Conservation (phyloP, 2,113 vertebrate genomes). For the Lota lota region DNA sequence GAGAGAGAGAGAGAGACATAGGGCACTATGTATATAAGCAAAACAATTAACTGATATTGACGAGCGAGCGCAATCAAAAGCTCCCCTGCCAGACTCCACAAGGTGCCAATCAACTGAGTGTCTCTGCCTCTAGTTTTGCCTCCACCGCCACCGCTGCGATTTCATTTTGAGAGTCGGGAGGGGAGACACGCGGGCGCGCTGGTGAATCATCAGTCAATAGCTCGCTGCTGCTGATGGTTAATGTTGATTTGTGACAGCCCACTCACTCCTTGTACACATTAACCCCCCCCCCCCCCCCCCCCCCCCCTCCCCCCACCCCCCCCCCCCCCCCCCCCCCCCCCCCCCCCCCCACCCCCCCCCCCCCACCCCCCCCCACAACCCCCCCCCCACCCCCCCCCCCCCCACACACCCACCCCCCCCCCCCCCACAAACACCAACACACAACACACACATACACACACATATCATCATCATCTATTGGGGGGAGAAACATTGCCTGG, state of each 20-base stretch:
- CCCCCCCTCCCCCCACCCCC: too few relatives aligned
- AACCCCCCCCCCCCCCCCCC: constrained; percentile 13
- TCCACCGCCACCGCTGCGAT: constrained; percentile 50
- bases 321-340: background rate
- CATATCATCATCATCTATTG: too few relatives aligned
- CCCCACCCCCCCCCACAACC: constrained; percentile 5
- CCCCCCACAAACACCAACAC: background rate
- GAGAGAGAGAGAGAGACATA: constrained; percentile 4
- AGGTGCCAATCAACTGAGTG: constrained; percentile 77
- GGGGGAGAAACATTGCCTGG: too few relatives aligned
- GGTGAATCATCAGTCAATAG: constrained; percentile 74
- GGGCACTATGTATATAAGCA: constrained; percentile 58
- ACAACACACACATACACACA: background rate
- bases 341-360: background rate
- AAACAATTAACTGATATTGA: constrained; percentile 72
- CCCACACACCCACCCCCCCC: background rate
- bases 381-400: background rate
- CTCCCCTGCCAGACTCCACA: constrained; percentile 68
- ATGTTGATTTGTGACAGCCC: constrained; percentile 68
- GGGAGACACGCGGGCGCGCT: constrained; percentile 30
- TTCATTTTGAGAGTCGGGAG: constrained; percentile 69
- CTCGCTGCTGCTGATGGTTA: constrained; percentile 68
- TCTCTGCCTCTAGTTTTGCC: constrained; percentile 53
- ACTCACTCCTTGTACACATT: constrained; percentile 30
- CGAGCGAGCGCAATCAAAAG: constrained; percentile 73